Evolutionary conservation across 2,797 vertebrate species (phyloP), one percentile per base, ranked within the genome.

Genomic region (Silurus aristotelis): DNA sequence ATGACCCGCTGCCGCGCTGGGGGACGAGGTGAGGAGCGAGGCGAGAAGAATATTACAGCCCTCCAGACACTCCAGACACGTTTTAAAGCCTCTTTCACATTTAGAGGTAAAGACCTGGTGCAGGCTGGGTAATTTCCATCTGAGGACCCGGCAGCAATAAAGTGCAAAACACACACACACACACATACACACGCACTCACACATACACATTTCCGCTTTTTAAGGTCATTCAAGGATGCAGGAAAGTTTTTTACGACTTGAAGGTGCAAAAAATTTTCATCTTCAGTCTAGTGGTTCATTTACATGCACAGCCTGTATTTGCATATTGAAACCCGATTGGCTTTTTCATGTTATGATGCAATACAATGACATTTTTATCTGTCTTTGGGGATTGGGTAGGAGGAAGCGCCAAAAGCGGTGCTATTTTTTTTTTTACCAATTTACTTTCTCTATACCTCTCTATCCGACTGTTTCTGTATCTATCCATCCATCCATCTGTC

Each of bases 51-150:
- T 66, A 79, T 63, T 79, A 75, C 76, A 80, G 84, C 86, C 87
- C 82, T 84, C 83, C 77, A 89, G 84, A 87, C 73, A 81, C 68
- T 38, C 38, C 58, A 72, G 13, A 60, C 38, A 52, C 12, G 8
- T 64, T 88, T 87, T 85, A 84, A 89, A 80, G 76, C 56, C 13
- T 82, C 77, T 75, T 75, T 85, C 83, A 81, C 84, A 78, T 88
- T 87, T 87, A 15, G 76, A 77, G 84, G 86, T 76, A 91, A 85
- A 85, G 85, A 83, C 61, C 82, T 52, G 20, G 77, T 85, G 68
- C 82, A 75, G 73, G 73, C 87, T 80, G 58, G 77, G 80, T 83
- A 61, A 86, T 85, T 85, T 89, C 72, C 83, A 86, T 89, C 87
- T 46, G 76, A 87, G 77, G 43, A 43, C 14, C 87, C 83, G 67